phyloP scores from a whole-genome alignment of 1,140 invertebrate genomes.

The Drosophila neocordata region DNA sequence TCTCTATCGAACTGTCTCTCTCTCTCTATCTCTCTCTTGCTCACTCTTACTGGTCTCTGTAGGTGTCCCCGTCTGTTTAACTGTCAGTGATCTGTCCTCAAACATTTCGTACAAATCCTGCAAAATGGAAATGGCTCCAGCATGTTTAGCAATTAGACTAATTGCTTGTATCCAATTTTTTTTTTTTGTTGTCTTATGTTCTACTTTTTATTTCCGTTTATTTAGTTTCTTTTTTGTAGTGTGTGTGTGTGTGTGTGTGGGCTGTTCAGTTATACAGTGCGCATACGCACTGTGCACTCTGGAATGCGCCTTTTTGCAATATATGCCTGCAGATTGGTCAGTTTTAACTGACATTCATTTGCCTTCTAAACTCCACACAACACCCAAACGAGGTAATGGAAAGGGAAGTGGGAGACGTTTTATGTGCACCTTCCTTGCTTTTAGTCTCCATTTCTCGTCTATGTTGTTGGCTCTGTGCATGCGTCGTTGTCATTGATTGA shows the following conservation, averaged over 20 bases:
- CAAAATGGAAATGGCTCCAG: conserved; percentile 70
- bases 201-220: not conserved
- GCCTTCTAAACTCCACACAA: not conserved
- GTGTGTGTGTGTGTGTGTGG: conserved; percentile 20
- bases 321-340: conserved; percentile 75
- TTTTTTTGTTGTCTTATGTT: not conserved
- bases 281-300: conserved; percentile 72
- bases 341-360: conserved; percentile 38
- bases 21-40: conserved; percentile 16
- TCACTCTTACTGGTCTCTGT: not conserved
- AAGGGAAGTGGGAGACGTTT: too few relatives aligned
- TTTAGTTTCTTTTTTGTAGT: not conserved
- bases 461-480: conserved; percentile 45
- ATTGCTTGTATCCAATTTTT: conserved; percentile 60
- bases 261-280: conserved; percentile 41
- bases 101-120: conserved; percentile 26
- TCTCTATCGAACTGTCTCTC: not conserved
- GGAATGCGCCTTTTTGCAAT: conserved; percentile 70
- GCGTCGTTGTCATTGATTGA: conserved; percentile 40
- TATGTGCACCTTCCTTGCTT: too few relatives aligned
- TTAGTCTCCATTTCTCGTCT: not conserved
- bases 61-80: not conserved
- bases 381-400: too few relatives aligned
- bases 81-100: conserved; percentile 10
- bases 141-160: conserved; percentile 78